A percentile compares a stretch with the other conserved stretches of the same genome.
These are phyloP conservation scores for Pterocles burchelli DNA, from an alignment of 2,113 vertebrate genomes.

Conservation along the genomic window DNA sequence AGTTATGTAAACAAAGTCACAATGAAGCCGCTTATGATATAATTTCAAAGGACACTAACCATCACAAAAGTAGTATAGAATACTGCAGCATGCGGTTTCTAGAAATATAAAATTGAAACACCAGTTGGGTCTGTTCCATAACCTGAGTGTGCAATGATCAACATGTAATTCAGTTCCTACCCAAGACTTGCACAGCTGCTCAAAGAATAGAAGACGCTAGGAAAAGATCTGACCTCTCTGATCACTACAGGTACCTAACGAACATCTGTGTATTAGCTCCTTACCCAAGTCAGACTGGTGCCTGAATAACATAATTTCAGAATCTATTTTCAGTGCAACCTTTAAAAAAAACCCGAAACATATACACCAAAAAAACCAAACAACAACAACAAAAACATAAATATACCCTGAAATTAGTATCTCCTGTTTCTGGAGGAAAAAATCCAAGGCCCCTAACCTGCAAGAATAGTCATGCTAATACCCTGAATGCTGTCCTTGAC, in stretches of 20 bases:
- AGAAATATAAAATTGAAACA: neutral
- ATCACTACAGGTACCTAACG: neutral
- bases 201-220: neutral
- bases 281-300: neutral
- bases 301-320: neutral
- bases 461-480: neutral
- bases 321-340: neutral
- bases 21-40: neutral
- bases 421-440: neutral
- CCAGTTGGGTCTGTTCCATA: neutral
- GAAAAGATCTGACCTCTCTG: neutral
- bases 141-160: fast-evolving
- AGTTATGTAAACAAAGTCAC: neutral
- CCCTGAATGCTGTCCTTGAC: neutral
- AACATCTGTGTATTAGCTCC: neutral
- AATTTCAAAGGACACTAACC: neutral
- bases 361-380: neutral
- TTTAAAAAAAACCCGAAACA: neutral
- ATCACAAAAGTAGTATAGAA: neutral
- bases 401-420: neutral
- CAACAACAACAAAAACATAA: neutral
- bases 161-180: neutral
- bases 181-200: neutral
- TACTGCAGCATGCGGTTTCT: fast-evolving
- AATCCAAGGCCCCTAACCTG: neutral